Evolutionary conservation across 2,888 invertebrate genomes (phyloP), one percentile per base, ranked within the genome.

Genomic region (Clepsis dumicolana): DNA sequence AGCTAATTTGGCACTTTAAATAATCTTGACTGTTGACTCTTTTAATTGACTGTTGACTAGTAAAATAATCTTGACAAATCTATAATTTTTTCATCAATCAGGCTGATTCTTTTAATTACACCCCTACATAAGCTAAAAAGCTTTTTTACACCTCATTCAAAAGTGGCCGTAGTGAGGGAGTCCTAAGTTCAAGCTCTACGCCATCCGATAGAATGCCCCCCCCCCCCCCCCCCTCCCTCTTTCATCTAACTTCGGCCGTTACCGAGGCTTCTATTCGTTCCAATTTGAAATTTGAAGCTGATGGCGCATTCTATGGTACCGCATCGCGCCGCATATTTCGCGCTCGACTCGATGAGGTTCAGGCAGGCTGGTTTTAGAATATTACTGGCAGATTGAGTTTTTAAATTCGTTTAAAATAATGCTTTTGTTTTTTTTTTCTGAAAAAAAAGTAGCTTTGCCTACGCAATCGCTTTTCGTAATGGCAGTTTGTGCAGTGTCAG

Each of bases 201-300:
- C 64, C 80, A 75, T 79, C 77, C 81, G 80, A 83, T 86, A 80
- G 82, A 86, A 80, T 73, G 74, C 21, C 21, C 74, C 72, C 77
- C 81, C 79, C 77, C 79, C 73, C 71, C 83, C 84, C 86, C 82
- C 84, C 86, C 83, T 93, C 83, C 84, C 86, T 82, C 84, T 86
- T 83, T 93, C 92, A 93, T 93, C 91, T 91, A 93, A 93, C 93
- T 93, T 93, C 82, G 79, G 80, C 88, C 93, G 91, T 93, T 93
- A 92, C 90, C 81, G 87, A 85, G 86, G 86, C 86, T 88, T 89
- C 88, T 86, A 87, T 91, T 92, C 91, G 89, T 93, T 91, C 93
- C 92, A 93, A 93, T 93, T 93, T 90, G 86, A 91, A 93, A 93
- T 93, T 93, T 93, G 88, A 88, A 89, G 88, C 88, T 89, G 88